These are phyloP conservation scores for Ricordea florida DNA, from an alignment of 92 coral and sea anemone genomes.

Conservation along the genomic window DNA sequence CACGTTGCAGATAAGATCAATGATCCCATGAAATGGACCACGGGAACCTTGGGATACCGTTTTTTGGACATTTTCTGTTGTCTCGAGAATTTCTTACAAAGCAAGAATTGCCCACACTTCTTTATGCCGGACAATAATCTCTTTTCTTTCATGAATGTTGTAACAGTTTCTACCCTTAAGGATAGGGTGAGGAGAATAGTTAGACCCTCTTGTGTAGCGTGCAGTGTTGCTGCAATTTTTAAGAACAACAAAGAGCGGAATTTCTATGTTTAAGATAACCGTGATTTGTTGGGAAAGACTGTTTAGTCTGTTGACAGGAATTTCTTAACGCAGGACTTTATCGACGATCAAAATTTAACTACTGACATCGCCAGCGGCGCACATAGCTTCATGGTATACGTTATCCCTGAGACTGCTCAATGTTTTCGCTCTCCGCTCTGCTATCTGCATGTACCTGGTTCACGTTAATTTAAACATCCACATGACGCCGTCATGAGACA, in stretches of 20 bases:
- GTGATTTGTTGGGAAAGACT: too few relatives aligned
- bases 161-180: constrained; percentile 59
- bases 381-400: too few relatives aligned
- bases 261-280: too few relatives aligned
- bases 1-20: constrained; percentile 55
- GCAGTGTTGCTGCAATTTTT: constrained; percentile 67
- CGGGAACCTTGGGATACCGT: constrained; percentile 67
- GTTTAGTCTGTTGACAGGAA: too few relatives aligned
- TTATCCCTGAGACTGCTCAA: too few relatives aligned
- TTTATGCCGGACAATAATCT: constrained; percentile 71
- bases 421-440: too few relatives aligned
- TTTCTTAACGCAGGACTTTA: too few relatives aligned
- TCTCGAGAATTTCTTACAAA: constrained; percentile 58
- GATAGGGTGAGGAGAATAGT: constrained; percentile 76
- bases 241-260: constrained; percentile 8
- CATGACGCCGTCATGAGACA: too few relatives aligned
- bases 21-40: constrained; percentile 74
- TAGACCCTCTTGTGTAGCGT: constrained; percentile 81
- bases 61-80: constrained; percentile 70
- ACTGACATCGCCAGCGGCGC: background rate
- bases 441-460: too few relatives aligned
- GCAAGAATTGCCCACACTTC: constrained; percentile 81
- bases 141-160: constrained; percentile 58
- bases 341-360: background rate
- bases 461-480: too few relatives aligned